phyloP scores from a whole-genome alignment of 2,113 vertebrate species.

The Agapornis roseicollis region DNA sequence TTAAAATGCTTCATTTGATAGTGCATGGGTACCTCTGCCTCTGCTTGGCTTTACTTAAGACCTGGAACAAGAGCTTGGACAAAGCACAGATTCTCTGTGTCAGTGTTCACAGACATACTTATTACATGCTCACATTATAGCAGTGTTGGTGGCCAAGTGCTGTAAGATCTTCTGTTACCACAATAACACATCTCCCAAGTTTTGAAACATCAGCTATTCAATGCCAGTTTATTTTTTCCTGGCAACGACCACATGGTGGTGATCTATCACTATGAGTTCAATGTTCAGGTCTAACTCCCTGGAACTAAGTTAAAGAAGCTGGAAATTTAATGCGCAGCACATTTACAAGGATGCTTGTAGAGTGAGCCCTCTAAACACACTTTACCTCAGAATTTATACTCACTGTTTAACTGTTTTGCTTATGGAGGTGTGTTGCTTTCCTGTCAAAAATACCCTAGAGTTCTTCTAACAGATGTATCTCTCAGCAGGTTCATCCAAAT shows the following conservation, averaged over 20 bases:
- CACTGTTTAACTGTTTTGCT: background rate
- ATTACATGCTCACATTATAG: rapidly evolving
- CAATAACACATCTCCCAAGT: background rate
- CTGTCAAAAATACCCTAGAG: background rate
- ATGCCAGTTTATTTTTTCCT: background rate
- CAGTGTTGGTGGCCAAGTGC: background rate
- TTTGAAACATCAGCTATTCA: background rate
- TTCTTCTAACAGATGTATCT: background rate
- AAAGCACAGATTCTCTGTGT: background rate
- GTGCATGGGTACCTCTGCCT: background rate
- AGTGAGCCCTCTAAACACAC: background rate
- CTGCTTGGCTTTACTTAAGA: background rate
- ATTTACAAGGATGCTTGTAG: background rate
- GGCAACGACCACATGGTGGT: conserved; percentile 52
- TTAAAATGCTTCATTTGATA: background rate
- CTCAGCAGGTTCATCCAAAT: background rate
- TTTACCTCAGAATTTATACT: conserved; percentile 4
- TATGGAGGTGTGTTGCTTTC: background rate
- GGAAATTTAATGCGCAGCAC: background rate
- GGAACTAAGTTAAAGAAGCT: background rate
- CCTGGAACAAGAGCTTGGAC: background rate
- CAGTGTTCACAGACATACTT: rapidly evolving
- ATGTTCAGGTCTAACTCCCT: background rate
- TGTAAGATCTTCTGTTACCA: background rate
- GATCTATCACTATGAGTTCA: conserved; percentile 2